These are phyloP conservation scores for Perca fluviatilis DNA, from an alignment of 2,113 vertebrate genomes.

Conservation along the genomic window DNA sequence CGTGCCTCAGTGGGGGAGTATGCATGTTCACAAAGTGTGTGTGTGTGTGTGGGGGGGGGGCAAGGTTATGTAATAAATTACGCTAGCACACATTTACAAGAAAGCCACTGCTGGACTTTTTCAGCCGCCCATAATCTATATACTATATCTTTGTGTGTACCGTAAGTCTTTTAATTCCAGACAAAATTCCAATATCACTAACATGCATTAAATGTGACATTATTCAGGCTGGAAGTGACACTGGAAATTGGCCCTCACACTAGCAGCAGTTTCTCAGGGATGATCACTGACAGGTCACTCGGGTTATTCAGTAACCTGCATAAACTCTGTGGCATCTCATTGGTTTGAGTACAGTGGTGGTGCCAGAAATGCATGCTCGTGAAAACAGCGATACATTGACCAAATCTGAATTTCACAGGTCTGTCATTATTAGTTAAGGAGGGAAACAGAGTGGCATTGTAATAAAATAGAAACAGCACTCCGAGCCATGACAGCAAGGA, in stretches of 20 bases:
- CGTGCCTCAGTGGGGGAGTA: background rate
- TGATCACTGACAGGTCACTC: conserved; percentile 32
- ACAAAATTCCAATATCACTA: background rate
- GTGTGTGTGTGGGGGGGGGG: background rate
- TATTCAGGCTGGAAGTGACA: conserved; percentile 4
- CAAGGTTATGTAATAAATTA: conserved; percentile 36
- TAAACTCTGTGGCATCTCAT: background rate
- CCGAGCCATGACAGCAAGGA: background rate
- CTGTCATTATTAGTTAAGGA: background rate
- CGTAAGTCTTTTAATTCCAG: background rate
- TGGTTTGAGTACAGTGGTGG: conserved; percentile 11
- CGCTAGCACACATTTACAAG: conserved; percentile 15
- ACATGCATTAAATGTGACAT: background rate
- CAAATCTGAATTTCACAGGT: background rate
- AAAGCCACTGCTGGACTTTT: background rate
- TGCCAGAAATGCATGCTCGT: background rate
- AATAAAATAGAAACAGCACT: background rate
- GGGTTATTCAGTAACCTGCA: conserved; percentile 68
- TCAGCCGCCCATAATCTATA: conserved; percentile 4
- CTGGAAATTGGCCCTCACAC: background rate
- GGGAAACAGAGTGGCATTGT: background rate
- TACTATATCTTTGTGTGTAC: rapidly evolving
- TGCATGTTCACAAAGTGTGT: conserved; percentile 15
- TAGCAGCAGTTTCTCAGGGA: conserved; percentile 10
- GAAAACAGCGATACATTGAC: background rate